Base-by-base conservation (phyloP, 2,888 invertebrate genomes). In the Agapetus fuscipes region DNA sequence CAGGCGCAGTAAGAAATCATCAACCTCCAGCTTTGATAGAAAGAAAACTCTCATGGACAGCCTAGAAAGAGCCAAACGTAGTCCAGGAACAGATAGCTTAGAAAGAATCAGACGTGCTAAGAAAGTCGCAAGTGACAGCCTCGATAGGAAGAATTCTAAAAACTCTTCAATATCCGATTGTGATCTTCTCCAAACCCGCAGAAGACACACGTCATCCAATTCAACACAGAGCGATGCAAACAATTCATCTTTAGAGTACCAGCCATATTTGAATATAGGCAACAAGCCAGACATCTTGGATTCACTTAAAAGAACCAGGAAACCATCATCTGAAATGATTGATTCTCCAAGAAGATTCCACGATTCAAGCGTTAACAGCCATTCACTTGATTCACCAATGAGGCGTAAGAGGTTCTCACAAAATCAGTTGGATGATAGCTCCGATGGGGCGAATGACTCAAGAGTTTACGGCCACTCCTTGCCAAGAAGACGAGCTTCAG, bases 11-110 rank as follows among this genome's bases (percentile, higher is more conserved):
- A 48, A 48, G 31, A 70, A 67, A 50, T 69, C 67, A 41, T 64
- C 67, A 13, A 66, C 68, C 60, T 67, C 70, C 35, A 69, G 67
- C 50, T 68, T 69, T 24, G 70, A 70, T 53, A 60, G 70, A 42
- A 69, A 69, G 49, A 70, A 70, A 46, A 53, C 60, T 1, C 59
- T 70, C 2, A 59, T 69, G 35, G 70, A 70, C 50, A 67, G 67
- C 46, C 52, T 69, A 2, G 70, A 70, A 51, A 52, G 68, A 31
- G 69, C 69, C 35, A 56, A 67, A 46, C 66, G 66, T 48, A 67
- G 67, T 50, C 65, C 66, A 2, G 67, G 67, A 53, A 62, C 66
- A 30, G 70, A 70, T 33, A 66, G 67, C 56, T 64, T 59, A 48
- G 70, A 69, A 4, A 63, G 67, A 20, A 53, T 50, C 1, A 56